Conservation (phyloP, 2,113 vertebrate species). For the Phycodurus eques region DNA sequence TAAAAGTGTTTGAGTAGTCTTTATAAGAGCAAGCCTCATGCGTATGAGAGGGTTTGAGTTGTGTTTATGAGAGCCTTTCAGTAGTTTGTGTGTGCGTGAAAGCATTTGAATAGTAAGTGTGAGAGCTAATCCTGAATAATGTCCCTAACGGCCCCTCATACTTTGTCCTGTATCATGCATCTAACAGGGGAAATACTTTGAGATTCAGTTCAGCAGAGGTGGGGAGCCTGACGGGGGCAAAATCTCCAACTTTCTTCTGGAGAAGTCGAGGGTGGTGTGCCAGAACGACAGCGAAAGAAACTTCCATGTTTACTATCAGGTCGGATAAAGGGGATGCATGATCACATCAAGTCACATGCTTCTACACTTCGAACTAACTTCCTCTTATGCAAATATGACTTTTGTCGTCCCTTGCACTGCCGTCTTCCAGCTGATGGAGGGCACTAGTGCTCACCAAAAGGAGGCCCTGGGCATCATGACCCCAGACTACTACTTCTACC, state of each 20-base stretch:
- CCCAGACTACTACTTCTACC: slow-evolving; percentile 91
- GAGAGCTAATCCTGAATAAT: too few relatives aligned
- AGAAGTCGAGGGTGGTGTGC: slow-evolving; percentile 94
- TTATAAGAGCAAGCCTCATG: too few relatives aligned
- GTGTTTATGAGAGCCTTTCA: too few relatives aligned
- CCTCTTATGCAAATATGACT: not conserved
- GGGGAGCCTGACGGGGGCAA: slow-evolving; percentile 94
- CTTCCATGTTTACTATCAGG: slow-evolving; percentile 98
- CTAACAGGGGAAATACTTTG: slow-evolving; percentile 93
- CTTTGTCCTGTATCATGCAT: slow-evolving; percentile 1
- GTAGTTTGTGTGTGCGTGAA: too few relatives aligned
- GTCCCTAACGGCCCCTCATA: too few relatives aligned
- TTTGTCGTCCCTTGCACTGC: slow-evolving; percentile 7
- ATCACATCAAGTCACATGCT: not conserved
- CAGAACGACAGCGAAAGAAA: slow-evolving; percentile 94
- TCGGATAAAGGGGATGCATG: slow-evolving; percentile 33
- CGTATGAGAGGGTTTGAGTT: too few relatives aligned
- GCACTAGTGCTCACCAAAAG: slow-evolving; percentile 81
- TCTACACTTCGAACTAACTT: not conserved
- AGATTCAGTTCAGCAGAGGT: slow-evolving; percentile 97
- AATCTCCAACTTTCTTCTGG: slow-evolving; percentile 95
- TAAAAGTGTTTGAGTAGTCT: too few relatives aligned
- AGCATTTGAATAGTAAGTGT: too few relatives aligned
- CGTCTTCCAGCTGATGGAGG: slow-evolving; percentile 83
- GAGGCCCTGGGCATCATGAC: slow-evolving; percentile 89